These are phyloP conservation scores for Alligator mississippiensis DNA, from an alignment of 2,113 vertebrate species.

Conservation along the genomic window DNA sequence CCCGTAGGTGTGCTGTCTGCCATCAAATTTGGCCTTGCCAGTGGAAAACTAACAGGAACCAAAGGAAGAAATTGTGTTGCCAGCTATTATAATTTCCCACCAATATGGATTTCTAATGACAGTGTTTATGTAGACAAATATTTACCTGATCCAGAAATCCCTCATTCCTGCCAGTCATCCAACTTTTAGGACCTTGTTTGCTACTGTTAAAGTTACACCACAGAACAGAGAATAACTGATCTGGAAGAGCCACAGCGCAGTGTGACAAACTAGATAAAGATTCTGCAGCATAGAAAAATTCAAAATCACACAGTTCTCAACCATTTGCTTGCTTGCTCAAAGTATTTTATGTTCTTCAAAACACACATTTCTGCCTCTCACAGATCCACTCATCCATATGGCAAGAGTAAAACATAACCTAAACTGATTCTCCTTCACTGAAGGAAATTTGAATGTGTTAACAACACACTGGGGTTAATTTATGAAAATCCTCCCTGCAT, in stretches of 20 bases:
- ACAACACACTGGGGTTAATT: conserved; percentile 49
- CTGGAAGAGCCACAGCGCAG: too few relatives aligned
- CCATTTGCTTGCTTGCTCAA: neutral
- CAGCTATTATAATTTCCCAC: conserved; percentile 33
- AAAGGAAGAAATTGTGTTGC: conserved; percentile 3
- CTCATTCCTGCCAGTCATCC: too few relatives aligned
- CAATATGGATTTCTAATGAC: neutral
- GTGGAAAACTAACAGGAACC: conserved; percentile 36
- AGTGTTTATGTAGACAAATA: conserved; percentile 23
- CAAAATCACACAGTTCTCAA: neutral
- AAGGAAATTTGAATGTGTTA: conserved; percentile 58
- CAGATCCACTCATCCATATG: neutral
- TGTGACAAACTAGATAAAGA: neutral
- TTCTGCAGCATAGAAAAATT: neutral
- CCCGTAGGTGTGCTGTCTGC: neutral
- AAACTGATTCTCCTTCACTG: conserved; percentile 55
- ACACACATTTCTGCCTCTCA: conserved; percentile 52
- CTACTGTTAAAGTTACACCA: too few relatives aligned
- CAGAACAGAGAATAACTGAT: too few relatives aligned
- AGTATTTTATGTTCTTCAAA: conserved; percentile 13
- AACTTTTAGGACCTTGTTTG: too few relatives aligned
- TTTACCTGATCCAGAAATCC: too few relatives aligned
- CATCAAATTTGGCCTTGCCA: conserved; percentile 35
- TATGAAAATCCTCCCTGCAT: conserved; percentile 60
- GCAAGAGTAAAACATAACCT: conserved; percentile 59